Percentiles rank a stretch among this genome's conserved stretches.
Conservation (phyloP, 2,888 invertebrate genomes). For the Stegophylla sp. region DNA sequence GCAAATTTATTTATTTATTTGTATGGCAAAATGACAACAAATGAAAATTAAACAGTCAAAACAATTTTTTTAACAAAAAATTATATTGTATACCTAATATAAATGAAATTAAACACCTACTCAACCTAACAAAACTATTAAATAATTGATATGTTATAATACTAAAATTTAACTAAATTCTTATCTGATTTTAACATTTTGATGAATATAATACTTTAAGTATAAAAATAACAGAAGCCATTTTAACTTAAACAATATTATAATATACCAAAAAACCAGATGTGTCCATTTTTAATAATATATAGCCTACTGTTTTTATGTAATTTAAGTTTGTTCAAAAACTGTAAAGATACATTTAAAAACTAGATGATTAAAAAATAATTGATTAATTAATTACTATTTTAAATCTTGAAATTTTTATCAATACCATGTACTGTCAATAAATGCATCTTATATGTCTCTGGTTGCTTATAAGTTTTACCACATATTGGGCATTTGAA, state of each 20-base stretch:
- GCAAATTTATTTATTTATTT: too few species aligned
- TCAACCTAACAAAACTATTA: not conserved
- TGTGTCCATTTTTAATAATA: constrained; percentile 11
- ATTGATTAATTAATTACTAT: constrained; percentile 10
- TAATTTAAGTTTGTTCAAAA: not conserved
- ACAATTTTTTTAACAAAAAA: not conserved
- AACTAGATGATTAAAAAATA: not conserved
- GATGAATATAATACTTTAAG: not conserved
- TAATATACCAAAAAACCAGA: not conserved
- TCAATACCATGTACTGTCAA: constrained; percentile 51
- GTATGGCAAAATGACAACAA: too few species aligned
- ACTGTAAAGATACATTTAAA: not conserved
- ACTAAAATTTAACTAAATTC: not conserved
- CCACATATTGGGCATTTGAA: constrained; percentile 71
- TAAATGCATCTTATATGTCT: constrained; percentile 58
- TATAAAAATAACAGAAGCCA: not conserved
- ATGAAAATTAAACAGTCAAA: not conserved
- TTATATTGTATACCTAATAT: not conserved
- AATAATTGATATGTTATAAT: constrained; percentile 2
- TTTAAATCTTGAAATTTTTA: not conserved
- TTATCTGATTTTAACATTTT: too few species aligned
- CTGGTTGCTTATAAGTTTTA: constrained; percentile 57
- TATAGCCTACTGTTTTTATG: not conserved
- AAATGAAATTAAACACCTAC: not conserved
- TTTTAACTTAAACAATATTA: not conserved